phyloP scores from a whole-genome alignment of 2,888 invertebrate species.

The Steinernema hermaphroditum region DNA sequence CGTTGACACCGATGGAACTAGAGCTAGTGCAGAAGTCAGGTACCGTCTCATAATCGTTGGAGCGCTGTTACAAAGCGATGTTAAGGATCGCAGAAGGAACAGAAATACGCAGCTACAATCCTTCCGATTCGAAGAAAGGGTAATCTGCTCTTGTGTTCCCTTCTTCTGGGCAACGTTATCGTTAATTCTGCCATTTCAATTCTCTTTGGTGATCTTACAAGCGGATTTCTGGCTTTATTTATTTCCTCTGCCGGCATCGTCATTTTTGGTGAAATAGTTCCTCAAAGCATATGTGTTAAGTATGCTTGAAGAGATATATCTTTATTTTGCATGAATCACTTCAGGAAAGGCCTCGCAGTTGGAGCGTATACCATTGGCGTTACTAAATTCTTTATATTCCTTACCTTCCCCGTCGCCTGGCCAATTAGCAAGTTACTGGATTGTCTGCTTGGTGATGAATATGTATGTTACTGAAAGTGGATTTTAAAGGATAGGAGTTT shows the following conservation, averaged over 20 bases:
- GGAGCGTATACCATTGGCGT: conserved; percentile 78
- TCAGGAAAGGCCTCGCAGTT: conserved; percentile 59
- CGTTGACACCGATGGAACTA: conserved; percentile 20
- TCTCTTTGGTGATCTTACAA: conserved; percentile 82
- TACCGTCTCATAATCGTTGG: neutral
- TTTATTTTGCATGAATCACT: conserved; percentile 70
- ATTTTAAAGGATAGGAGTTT: too few species aligned
- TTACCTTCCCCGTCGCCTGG: conserved; percentile 78
- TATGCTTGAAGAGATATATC: conserved; percentile 82
- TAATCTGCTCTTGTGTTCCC: conserved; percentile 81
- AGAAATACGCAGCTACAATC: conserved; percentile 78
- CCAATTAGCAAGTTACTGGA: conserved; percentile 73
- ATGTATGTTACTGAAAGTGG: too few species aligned
- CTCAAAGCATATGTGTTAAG: conserved; percentile 71
- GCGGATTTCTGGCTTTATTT: conserved; percentile 48
- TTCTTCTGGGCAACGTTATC: conserved; percentile 72
- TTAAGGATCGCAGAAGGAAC: conserved; percentile 46
- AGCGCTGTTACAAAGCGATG: neutral
- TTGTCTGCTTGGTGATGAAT: conserved; percentile 48
- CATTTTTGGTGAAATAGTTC: conserved; percentile 76
- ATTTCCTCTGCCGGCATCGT: conserved; percentile 75
- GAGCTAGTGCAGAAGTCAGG: conserved; percentile 10
- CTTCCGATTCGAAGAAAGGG: conserved; percentile 89
- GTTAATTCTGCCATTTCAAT: conserved; percentile 78
- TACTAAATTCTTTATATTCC: conserved; percentile 72